Percentiles rank a stretch among this genome's conserved stretches.
Evolutionary conservation across 2,113 vertebrate genomes (phyloP).

Genomic region (Parus major): DNA sequence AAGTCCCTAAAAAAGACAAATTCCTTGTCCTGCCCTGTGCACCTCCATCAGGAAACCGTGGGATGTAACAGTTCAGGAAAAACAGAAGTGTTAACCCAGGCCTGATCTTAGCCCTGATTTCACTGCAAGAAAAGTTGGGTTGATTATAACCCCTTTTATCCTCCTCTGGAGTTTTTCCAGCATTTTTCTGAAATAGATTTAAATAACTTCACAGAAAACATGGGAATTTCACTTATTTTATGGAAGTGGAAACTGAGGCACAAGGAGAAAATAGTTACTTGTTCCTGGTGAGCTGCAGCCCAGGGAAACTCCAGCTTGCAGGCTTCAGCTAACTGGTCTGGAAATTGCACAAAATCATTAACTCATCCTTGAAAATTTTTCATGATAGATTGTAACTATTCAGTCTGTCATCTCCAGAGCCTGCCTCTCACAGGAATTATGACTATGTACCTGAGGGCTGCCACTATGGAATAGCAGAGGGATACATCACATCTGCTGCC

Average conservation of each 20-base stretch:
- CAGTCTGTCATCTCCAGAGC: slow-evolving; percentile 31
- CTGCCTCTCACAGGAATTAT: slow-evolving; percentile 1
- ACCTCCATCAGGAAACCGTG: neutral
- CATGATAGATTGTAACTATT: slow-evolving; percentile 23
- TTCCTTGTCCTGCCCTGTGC: neutral
- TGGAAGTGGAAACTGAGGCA: slow-evolving; percentile 25
- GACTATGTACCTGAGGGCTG: slow-evolving; percentile 28
- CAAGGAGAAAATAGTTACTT: neutral
- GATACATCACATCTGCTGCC: slow-evolving; percentile 18
- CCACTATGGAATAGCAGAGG: neutral
- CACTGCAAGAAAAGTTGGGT: neutral
- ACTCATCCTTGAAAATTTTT: slow-evolving; percentile 39
- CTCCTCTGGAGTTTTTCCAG: neutral
- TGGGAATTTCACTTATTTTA: neutral
- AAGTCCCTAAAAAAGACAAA: neutral
- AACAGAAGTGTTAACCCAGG: neutral
- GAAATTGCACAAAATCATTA: slow-evolving; percentile 38
- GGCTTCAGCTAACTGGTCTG: neutral
- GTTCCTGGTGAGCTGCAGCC: neutral
- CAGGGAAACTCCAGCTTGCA: neutral
- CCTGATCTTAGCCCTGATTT: neutral
- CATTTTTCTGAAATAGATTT: neutral
- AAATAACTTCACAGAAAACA: neutral
- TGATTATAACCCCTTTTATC: neutral
- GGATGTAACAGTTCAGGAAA: neutral